A percentile compares a stretch with the other conserved stretches of the same genome.
phyloP scores from a whole-genome alignment of 2,888 invertebrate species.

The Empis stercorea region DNA sequence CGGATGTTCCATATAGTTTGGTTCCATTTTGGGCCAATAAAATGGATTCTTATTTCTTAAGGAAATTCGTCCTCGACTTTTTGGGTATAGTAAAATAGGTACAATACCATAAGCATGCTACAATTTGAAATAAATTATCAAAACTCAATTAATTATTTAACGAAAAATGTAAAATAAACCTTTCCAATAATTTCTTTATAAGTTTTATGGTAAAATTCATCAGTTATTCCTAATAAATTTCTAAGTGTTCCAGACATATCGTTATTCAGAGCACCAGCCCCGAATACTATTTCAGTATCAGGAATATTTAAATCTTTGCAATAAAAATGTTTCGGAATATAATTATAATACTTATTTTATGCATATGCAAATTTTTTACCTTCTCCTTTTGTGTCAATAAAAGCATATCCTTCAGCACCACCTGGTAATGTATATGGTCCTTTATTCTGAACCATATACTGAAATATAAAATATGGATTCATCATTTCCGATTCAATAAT shows the following conservation, averaged over 20 bases:
- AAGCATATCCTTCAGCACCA: conserved; percentile 64
- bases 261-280: conserved; percentile 61
- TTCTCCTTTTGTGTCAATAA: conserved; percentile 52
- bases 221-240: conserved; percentile 44
- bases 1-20: conserved; percentile 66
- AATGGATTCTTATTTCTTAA: conserved; percentile 59
- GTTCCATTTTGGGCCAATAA: conserved; percentile 63
- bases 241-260: conserved; percentile 56
- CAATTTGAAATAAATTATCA: no score
- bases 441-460: conserved; percentile 46
- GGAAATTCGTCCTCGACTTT: conserved; percentile 57
- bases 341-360: no score
- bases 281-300: conserved; percentile 69
- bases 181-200: conserved; percentile 22
- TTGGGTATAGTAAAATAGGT: conserved; percentile 59
- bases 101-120: conserved; percentile 52
- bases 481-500: conserved; percentile 47
- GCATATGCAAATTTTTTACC: no score
- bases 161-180: no score
- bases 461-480: conserved; percentile 44
- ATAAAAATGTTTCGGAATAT: no score
- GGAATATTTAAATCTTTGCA: conserved; percentile 45
- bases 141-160: no score
- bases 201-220: conserved; percentile 36
- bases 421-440: conserved; percentile 68